Evolutionary conservation across 2,797 vertebrate genomes (phyloP), one percentile per base, ranked within the genome.

Genomic region (Peromyscus aztecus): DNA sequence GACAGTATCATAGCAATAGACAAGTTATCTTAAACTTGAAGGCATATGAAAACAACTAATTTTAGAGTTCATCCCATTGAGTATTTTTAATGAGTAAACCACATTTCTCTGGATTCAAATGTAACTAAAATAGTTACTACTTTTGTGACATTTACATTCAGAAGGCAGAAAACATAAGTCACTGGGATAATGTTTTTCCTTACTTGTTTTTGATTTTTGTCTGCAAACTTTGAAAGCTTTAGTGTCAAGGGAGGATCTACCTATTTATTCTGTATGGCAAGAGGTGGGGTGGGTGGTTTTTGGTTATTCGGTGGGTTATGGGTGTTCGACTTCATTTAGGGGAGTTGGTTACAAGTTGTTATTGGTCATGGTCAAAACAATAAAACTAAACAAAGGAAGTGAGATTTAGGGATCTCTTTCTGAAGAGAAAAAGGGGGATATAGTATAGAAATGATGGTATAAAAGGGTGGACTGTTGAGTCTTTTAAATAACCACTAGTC

Each of bases 21-120:
- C 31, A 90, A 73, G 61, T 86, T 84, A 27, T 49, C 95, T 94
- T 93, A 86, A 96, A 84, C 57, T 71, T 67, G 67, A 61, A 52
- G 65, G 29, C 34, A 52, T 43, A 52, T 43, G 65, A 69, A 92
- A 82, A 4, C 29, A 67, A 59, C 52, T 93, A 89, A 89, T 76
- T 95, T 69, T 65, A 89, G 12, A 92, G 67, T 71, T 90, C 27
- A 94, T 4, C 31, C 52, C 83, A 21, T 0, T 85, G 27, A 86
- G 55, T 69, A 89, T 16, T 37, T 92, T 29, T 73, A 77, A 63
- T n/a, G 2, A 37, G 49, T 27, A 31, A 63, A 67, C 16, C 9
- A 86, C 8, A 63, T 29, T 57, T 77, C 52, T 85, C 6, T 63
- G 11, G 31, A 23, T 29, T 73, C 78, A 85, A 65, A 14, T 43